Conservation (phyloP, 2,888 invertebrate genomes). For the Acanthococcus lagerstroemiae region DNA sequence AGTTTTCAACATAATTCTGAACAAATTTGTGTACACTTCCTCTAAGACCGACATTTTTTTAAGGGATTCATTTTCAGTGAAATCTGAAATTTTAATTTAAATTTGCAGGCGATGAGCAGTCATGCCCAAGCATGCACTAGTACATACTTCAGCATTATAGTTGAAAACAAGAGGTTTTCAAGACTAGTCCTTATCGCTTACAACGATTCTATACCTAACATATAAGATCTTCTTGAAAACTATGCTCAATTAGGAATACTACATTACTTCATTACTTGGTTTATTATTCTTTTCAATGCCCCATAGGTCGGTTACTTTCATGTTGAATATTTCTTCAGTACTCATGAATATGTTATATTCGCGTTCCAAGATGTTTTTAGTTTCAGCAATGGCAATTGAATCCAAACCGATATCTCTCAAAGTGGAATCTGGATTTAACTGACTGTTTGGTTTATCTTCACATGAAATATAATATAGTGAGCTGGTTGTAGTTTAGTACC, state of each 20-base stretch:
- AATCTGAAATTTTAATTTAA: too few species aligned
- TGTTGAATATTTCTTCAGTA: slow-evolving; percentile 69
- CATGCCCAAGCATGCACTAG: too few species aligned
- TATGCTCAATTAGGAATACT: too few species aligned
- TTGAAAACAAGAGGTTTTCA: too few species aligned
- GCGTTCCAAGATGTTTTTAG: slow-evolving; percentile 80
- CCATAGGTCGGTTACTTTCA: slow-evolving; percentile 57
- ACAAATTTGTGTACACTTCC: slow-evolving; percentile 10
- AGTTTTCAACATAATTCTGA: slow-evolving; percentile 41
- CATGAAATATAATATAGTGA: too few species aligned
- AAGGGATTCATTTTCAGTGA: neutral
- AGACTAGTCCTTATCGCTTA: too few species aligned
- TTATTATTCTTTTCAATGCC: slow-evolving; percentile 3
- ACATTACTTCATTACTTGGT: too few species aligned
- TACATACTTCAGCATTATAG: too few species aligned
- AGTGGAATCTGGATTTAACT: slow-evolving; percentile 43
- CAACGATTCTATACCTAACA: too few species aligned
- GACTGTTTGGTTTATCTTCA: neutral
- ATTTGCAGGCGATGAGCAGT: too few species aligned
- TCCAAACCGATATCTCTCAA: slow-evolving; percentile 91
- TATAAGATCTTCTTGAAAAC: too few species aligned
- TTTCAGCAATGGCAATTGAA: slow-evolving; percentile 92
- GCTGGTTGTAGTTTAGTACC: too few species aligned
- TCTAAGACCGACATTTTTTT: slow-evolving; percentile 15
- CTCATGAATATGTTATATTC: slow-evolving; percentile 77